These are phyloP conservation scores for Phrynosoma blainvillii DNA, from an alignment of 2,113 vertebrate species.

Conservation along the genomic window DNA sequence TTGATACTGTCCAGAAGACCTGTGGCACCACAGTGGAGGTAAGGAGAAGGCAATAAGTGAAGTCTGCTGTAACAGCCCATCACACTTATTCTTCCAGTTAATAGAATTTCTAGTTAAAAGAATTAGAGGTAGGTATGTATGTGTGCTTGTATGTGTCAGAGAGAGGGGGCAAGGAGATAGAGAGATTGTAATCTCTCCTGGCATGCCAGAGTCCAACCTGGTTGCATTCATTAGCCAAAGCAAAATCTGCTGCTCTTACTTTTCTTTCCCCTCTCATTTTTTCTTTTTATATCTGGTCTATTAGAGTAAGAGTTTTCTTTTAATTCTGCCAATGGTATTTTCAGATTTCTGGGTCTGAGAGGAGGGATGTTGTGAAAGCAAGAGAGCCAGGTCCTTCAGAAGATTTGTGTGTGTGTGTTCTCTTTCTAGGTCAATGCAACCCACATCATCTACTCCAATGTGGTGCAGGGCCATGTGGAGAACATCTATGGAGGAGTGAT, in stretches of 20 bases:
- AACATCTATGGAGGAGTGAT: conserved; percentile 19
- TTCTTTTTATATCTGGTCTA: no score
- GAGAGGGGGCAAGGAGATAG: no score
- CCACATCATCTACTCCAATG: conserved; percentile 45
- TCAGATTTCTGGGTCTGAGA: not conserved
- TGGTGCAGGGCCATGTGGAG: conserved; percentile 27
- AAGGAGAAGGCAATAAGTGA: not conserved
- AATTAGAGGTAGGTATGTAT: not conserved
- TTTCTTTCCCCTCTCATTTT: no score
- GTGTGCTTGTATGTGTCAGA: no score
- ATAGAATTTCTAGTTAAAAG: not conserved
- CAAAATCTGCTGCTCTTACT: no score
- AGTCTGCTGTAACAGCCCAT: not conserved
- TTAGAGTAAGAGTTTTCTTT: no score
- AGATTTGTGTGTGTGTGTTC: no score
- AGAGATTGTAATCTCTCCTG: no score
- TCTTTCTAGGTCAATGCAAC: conserved; percentile 42
- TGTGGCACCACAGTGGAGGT: conserved; percentile 72
- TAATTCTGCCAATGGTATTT: not conserved
- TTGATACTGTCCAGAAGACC: conserved; percentile 56
- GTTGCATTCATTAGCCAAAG: no score
- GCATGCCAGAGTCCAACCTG: no score
- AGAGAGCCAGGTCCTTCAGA: not conserved
- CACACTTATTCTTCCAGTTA: not conserved
- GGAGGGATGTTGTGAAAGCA: not conserved